A percentile compares a stretch with the other conserved stretches of the same genome.
These are phyloP conservation scores for Choloepus hoffmanni DNA, from an alignment of 2,113 vertebrate genomes.

Conservation along the genomic window DNA sequence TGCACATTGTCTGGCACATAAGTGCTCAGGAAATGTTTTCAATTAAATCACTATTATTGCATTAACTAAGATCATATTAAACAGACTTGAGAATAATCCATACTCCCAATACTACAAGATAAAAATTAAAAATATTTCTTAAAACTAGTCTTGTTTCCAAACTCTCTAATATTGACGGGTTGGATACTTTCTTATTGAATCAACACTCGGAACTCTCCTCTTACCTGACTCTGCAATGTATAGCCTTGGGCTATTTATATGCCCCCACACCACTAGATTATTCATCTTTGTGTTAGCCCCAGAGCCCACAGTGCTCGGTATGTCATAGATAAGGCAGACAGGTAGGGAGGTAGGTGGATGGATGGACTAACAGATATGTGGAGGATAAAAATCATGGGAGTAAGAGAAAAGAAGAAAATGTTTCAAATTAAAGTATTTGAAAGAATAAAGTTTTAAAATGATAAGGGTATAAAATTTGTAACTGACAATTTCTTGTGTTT, in stretches of 20 bases:
- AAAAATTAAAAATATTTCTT: constrained; percentile 27
- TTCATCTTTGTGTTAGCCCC: not conserved
- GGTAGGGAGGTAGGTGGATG: not conserved
- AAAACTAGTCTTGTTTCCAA: constrained; percentile 46
- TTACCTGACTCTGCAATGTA: not conserved
- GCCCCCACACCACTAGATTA: not conserved
- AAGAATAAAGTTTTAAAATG: not conserved
- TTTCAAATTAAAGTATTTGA: not conserved
- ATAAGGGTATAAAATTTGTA: constrained; percentile 1
- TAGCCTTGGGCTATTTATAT: not conserved
- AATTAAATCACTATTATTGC: constrained; percentile 20
- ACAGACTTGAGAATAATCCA: constrained; percentile 35
- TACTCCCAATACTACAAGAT: not conserved
- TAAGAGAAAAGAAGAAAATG: not conserved
- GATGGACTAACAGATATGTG: not conserved
- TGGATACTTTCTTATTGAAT: not conserved
- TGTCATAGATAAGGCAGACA: not conserved
- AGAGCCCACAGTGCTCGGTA: not conserved
- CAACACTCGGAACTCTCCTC: not conserved
- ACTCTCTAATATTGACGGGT: not conserved
- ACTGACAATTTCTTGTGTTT: not conserved
- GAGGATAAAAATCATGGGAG: not conserved
- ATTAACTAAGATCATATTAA: constrained; percentile 41
- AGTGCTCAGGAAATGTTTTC: constrained; percentile 48
- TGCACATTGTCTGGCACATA: not conserved